phyloP scores from a whole-genome alignment of 2,113 vertebrate species.

The Bungarus multicinctus region DNA sequence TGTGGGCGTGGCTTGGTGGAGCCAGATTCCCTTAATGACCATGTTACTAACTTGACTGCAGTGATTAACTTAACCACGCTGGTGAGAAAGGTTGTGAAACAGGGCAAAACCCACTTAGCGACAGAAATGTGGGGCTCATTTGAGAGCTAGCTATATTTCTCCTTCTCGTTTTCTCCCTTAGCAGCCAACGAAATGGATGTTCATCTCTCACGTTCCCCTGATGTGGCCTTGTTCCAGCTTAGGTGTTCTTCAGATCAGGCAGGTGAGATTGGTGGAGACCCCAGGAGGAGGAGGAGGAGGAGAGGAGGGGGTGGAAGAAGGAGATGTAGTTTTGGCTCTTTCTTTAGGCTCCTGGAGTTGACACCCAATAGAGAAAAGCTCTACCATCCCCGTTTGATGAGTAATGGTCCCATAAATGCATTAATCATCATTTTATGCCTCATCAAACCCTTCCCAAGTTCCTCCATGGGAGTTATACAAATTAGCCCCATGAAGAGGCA shows the following conservation, averaged over 20 bases:
- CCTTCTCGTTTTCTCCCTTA: constrained; percentile 76
- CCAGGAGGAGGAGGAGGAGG: constrained; percentile 50
- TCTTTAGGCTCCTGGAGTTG: constrained; percentile 69
- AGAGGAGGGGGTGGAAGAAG: not conserved
- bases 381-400: constrained; percentile 92
- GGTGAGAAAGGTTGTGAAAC: no score
- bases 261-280: constrained; percentile 70
- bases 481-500: constrained; percentile 99
- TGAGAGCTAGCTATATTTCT: constrained; percentile 62
- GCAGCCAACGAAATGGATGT: constrained; percentile 75
- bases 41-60: no score
- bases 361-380: constrained; percentile 78
- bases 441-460: constrained; percentile 99
- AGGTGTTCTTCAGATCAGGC: constrained; percentile 78
- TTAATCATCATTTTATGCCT: constrained; percentile 99
- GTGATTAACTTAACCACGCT: no score
- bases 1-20: no score
- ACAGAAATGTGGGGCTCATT: not conserved
- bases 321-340: constrained; percentile 70
- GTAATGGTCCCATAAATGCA: constrained; percentile 98
- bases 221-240: constrained; percentile 67
- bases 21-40: no score
- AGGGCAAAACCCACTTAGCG: not conserved
- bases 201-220: constrained; percentile 70
- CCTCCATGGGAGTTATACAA: constrained; percentile 99